Evolutionary conservation across 2,797 vertebrate genomes (phyloP), one percentile per base, ranked within the genome.

Genomic region (Liasis olivaceus): DNA sequence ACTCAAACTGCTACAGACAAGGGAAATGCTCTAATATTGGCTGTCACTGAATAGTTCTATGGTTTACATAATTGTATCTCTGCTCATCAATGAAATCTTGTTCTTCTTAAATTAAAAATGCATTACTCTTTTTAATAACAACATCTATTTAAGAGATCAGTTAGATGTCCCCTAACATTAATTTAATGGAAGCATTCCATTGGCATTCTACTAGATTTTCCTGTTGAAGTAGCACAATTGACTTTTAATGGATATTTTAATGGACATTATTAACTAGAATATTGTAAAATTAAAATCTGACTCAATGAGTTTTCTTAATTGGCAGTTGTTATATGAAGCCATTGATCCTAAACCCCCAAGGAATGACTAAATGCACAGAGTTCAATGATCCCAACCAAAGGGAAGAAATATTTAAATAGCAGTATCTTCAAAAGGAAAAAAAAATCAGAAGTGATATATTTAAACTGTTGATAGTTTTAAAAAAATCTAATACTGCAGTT

Each of bases 161-260:
- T 94, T 95, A 95, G 93, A 96, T 95, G 92, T 94, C 85, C 3
- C 96, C 86, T 91, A 95, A 92, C 66, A 94, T 96, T 97, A 96
- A 97, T 96, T 97, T 96, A 97, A 95, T 96, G 93, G 95, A 96
- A 96, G 94, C 85, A 94, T 95, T 97, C 92, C 96, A 97, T 92
- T 17, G 20, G 72, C 93, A 96, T 95, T 95, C 93, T 96, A 94
- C 96, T 97, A 96, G 86, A 96, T 93, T 94, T 96, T 97, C 89
- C 90, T 92, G 93, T 97, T 97, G 97, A 97, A 96, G 97, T 97
- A 97, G 91, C 94, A 94, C 95, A 95, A 97, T 97, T 94, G 88
- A 95, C 89, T 98, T 97, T 97, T 97, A 98, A 98, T 97, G 96
- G 95, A 94, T 96, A 51, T 95, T 97, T 97, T 97, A 97, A 97